Evolutionary conservation across 2,797 vertebrate genomes (phyloP).

Genomic region (Melanogrammus aeglefinus): DNA sequence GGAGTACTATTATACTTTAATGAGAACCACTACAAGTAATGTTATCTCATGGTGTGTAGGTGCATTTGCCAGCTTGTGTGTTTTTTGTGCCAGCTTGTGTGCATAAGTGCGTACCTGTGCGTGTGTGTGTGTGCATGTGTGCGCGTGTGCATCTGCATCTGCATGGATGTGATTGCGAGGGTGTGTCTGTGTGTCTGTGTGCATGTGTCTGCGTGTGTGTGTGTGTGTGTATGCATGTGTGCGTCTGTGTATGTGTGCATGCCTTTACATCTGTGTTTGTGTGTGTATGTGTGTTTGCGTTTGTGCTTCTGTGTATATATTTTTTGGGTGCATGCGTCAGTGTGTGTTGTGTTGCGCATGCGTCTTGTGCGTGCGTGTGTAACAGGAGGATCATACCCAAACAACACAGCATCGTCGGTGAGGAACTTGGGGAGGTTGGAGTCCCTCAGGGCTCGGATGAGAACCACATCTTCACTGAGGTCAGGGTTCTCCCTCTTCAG

Average conservation of each 20-base stretch:
- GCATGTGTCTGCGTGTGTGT: too few relatives aligned
- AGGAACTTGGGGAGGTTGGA: slow-evolving; percentile 86
- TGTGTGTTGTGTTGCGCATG: not conserved
- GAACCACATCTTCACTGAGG: slow-evolving; percentile 82
- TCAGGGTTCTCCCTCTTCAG: slow-evolving; percentile 83
- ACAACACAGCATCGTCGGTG: slow-evolving; percentile 78
- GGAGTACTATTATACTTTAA: not conserved
- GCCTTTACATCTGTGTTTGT: too few relatives aligned
- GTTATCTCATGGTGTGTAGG: not conserved
- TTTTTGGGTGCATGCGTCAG: too few relatives aligned
- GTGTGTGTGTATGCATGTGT: too few relatives aligned
- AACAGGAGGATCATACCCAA: slow-evolving; percentile 63
- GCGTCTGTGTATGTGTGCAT: too few relatives aligned
- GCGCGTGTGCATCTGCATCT: too few relatives aligned
- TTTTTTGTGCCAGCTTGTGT: not conserved
- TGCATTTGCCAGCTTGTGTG: not conserved
- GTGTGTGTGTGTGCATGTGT: too few relatives aligned
- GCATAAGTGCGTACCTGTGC: not conserved
- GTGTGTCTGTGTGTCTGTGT: too few relatives aligned
- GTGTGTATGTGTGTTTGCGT: too few relatives aligned
- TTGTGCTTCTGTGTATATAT: too few relatives aligned
- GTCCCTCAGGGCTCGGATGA: slow-evolving; percentile 83
- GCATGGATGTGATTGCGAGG: too few relatives aligned
- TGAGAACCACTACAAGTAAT: not conserved
- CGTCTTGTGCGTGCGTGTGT: not conserved